Conservation (phyloP, 2,888 invertebrate species). For the Nemurella pictetii region DNA sequence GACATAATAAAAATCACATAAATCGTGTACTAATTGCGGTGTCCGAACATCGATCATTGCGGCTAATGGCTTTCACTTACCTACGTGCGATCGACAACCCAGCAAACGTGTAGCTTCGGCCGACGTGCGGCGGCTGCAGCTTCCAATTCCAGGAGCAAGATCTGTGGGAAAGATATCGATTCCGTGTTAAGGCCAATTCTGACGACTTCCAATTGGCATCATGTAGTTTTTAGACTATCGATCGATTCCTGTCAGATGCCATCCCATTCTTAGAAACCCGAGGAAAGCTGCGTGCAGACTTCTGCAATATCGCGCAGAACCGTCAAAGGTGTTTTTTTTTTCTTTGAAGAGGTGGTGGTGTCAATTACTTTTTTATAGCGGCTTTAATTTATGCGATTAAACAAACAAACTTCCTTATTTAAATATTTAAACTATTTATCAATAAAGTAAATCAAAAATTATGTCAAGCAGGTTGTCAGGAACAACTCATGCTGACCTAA, state of each 20-base stretch:
- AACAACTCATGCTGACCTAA: not conserved
- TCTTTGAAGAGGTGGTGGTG: too few species aligned
- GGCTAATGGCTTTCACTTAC: conserved; percentile 19
- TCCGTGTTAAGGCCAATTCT: not conserved
- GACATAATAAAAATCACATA: conserved; percentile 31
- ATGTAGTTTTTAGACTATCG: conserved; percentile 11
- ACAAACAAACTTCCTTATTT: conserved; percentile 26
- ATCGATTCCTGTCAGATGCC: conserved; percentile 18
- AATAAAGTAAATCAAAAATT: not conserved
- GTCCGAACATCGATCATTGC: conserved; percentile 20
- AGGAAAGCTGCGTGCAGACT: not conserved
- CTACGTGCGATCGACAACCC: not conserved
- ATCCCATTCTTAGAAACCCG: not conserved
- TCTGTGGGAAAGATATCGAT: not conserved
- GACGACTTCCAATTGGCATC: not conserved
- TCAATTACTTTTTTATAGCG: conserved; percentile 1
- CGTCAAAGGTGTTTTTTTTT: not conserved
- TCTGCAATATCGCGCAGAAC: not conserved
- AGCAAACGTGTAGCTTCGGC: not conserved
- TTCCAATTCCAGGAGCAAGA: conserved; percentile 26
- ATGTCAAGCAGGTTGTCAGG: not conserved
- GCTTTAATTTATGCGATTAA: not conserved
- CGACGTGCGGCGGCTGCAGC: not conserved
- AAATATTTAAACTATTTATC: conserved; percentile 13
- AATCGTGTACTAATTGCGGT: conserved; percentile 22